phyloP scores from a whole-genome alignment of 1,140 invertebrate species.

The Bombyx mori region ASM3026992v2 NC_085129.1:7359501-7360000 shows the following conservation, averaged over 20 bases:
- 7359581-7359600: too few species aligned
- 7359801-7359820: conserved; percentile 64
- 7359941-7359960: conserved; percentile 54
- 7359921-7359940: conserved; percentile 58
- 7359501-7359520: too few species aligned
- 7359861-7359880: conserved; percentile 55
- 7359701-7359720: conserved; percentile 53
- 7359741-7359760: conserved; percentile 38
- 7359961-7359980: conserved; percentile 20
- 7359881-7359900: conserved; percentile 64
- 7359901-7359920: conserved; percentile 56
- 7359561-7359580: too few species aligned
- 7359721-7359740: conserved; percentile 44
- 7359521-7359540: too few species aligned
- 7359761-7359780: conserved; percentile 21
- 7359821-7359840: conserved; percentile 55
- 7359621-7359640: conserved; percentile 1
- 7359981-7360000: neutral
- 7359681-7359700: conserved; percentile 40
- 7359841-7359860: conserved; percentile 68
- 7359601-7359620: neutral
- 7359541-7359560: too few species aligned
- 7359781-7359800: conserved; percentile 49
- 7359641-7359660: neutral
- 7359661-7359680: conserved; percentile 7